Evolutionary conservation across 2,113 vertebrate genomes (phyloP), one percentile per base, ranked within the genome.

Genomic region (Pogona vitticeps): DNA sequence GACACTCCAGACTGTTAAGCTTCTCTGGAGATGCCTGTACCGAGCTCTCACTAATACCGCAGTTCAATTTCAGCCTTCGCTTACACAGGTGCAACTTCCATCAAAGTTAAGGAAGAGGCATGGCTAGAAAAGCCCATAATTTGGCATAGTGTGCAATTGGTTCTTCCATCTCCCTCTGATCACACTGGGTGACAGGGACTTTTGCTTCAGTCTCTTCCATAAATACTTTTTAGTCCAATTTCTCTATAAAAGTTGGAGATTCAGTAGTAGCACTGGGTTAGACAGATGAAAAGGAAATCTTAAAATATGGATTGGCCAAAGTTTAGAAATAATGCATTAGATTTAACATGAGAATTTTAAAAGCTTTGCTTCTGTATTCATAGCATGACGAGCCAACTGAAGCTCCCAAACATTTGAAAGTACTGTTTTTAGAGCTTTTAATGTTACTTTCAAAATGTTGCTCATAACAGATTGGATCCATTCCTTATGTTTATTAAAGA

Each of bases 201-300:
- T 76, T 87, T 36, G 80, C 68, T 89, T 87, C 65, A 77, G 46
- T 63, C 6, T 61, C 12, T 85, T 58, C 67, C 61, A 17, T 21
- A 14, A 23, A n/a, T 80, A 72, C 28, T 18, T 81, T 65, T 40
- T 76, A 12, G 65, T 75, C 52, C 56, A 80, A 70, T 17, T 84
- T 13, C 3, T 33, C 28, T 70, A 3, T 80, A 73, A 3, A 82
- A 40, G 65, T 26, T 17, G 31, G 67, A 87, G 8, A 78, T 33
- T 80, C 40, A 75, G 61, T 0, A 46, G 42, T 20, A 87, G 33
- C 73, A 12, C 46, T 52, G 10, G 17, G 28, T 76, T 5, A 71
- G 42, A n/a, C 12, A 33, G 56, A 36, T 63, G 42, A 40, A 63
- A n/a, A 42, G 31, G 42, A 63, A 59, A 63, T 31, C 36, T 26